Base-by-base conservation (phyloP, 2,888 invertebrate genomes). In the Choreutis nemorana region DNA sequence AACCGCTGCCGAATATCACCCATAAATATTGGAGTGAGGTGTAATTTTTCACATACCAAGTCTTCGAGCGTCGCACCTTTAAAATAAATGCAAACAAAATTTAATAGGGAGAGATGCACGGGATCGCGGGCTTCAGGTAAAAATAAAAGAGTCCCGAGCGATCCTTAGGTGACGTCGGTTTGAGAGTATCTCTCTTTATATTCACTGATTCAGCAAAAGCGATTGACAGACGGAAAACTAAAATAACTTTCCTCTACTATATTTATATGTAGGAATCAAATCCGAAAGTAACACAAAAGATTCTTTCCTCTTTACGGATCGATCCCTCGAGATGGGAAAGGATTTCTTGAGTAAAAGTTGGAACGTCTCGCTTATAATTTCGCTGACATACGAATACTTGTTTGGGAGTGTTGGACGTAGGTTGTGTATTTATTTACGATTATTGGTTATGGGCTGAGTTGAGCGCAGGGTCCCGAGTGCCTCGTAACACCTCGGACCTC, bases 61-160 rank as follows among this genome's bases (percentile, higher is more conserved):
- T 73, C 75, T 67, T 55, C 68, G 73, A 65, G 64, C 75, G 75
- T 75, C 78, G 77, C 78, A 77, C 77, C 78, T 78, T 78, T 72
- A 77, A 78, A 78, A 78, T 77, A 77, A 78, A 78, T 77, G 78
- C 78, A 78, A 77, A 78, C 77, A 77, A 78, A 78, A 77, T 77
- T 75, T 78, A 78, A 78, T 78, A 78, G 78, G 77, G 77, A 77
- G 75, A 77, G 78, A 73, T 75, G 77, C 77, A 66, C 77, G 58
- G 75, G 71, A 71, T 66, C 65, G 73, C 73, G 60, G 50, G 50
- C 68, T 68, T 68, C 68, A 66, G 61, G 70, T 71, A 73, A 73
- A 78, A 77, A 77, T 75, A 78, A 78, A 78, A 58, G 65, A 73
- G 58, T 56, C 52, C 50, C 60, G 57, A 54, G 60, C 68, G 66